These are phyloP conservation scores for Dioctria linearis DNA, from an alignment of 2,888 invertebrate species.

Conservation along the genomic window DNA sequence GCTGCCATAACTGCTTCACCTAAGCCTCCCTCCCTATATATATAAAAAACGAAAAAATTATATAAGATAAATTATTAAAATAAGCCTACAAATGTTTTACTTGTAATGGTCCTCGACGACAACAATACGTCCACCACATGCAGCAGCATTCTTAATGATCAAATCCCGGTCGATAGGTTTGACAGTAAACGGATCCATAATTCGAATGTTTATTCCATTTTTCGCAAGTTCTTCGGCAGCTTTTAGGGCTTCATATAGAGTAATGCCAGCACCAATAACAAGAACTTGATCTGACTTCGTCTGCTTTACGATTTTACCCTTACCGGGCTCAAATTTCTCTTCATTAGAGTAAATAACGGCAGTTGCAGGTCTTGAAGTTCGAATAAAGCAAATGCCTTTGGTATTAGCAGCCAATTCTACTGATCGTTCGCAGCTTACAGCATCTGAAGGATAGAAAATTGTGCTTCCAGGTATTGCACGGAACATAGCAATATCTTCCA, in stretches of 20 bases:
- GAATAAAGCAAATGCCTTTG: constrained; percentile 94
- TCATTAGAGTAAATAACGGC: constrained; percentile 88
- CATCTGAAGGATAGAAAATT: constrained; percentile 90
- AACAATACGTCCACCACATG: constrained; percentile 85
- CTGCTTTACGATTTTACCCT: constrained; percentile 84
- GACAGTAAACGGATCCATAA: constrained; percentile 96
- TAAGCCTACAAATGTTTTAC: constrained; percentile 75
- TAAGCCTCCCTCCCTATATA: constrained; percentile 82
- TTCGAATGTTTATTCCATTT: constrained; percentile 81
- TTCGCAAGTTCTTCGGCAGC: constrained; percentile 85
- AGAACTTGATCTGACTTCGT: constrained; percentile 85
- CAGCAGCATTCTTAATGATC: constrained; percentile 83
- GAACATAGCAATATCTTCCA: constrained; percentile 99
- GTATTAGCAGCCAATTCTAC: constrained; percentile 97
- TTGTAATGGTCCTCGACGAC: constrained; percentile 99
- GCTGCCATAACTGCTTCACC: constrained; percentile 95
- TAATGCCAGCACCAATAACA: constrained; percentile 94
- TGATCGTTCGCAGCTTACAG: constrained; percentile 94
- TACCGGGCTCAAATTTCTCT: constrained; percentile 85
- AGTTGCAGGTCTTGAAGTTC: constrained; percentile 94
- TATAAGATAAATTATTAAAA: constrained; percentile 56
- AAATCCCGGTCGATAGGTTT: constrained; percentile 92
- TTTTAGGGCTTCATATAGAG: constrained; percentile 89
- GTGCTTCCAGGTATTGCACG: constrained; percentile 88
- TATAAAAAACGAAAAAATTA: background rate